Conservation (phyloP, 2,888 invertebrate genomes). For the Chrysodeixis includens region DNA sequence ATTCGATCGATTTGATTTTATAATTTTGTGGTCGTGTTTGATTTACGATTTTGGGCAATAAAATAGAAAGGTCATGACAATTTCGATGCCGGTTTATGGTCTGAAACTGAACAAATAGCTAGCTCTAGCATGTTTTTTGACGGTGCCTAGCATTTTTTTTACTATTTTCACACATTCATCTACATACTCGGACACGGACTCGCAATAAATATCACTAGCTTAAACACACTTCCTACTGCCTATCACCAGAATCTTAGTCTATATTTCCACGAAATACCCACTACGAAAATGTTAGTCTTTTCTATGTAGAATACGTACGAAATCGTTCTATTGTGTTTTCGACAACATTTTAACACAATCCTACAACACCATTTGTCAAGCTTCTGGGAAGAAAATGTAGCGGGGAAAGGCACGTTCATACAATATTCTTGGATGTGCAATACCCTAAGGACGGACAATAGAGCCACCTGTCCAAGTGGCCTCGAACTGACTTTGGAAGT, state of each 20-base stretch:
- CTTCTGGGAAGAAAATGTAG: constrained; percentile 32
- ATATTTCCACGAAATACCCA: not conserved
- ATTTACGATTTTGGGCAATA: constrained; percentile 10
- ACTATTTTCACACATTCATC: not conserved
- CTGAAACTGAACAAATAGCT: not conserved
- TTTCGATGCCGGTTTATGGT: not conserved
- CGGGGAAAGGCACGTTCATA: constrained; percentile 41
- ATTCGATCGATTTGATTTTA: constrained; percentile 20
- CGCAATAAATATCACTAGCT: not conserved
- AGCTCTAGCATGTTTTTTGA: not conserved
- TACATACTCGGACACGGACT: not conserved
- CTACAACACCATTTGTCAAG: constrained; percentile 46
- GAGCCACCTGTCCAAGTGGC: constrained; percentile 33
- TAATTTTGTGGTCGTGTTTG: constrained; percentile 27
- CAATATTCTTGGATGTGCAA: constrained; percentile 44
- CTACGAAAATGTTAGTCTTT: not conserved
- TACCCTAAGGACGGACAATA: constrained; percentile 43
- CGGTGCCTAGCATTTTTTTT: not conserved
- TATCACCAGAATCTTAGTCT: not conserved
- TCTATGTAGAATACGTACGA: not conserved
- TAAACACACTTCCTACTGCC: not conserved
- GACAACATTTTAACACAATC: constrained; percentile 41
- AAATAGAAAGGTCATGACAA: not conserved
- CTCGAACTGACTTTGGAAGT: constrained; percentile 18
- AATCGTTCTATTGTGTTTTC: constrained; percentile 6